These are phyloP conservation scores for Gonocerus acuteangulatus DNA, from an alignment of 2,888 invertebrate species.

Conservation along the genomic window DNA sequence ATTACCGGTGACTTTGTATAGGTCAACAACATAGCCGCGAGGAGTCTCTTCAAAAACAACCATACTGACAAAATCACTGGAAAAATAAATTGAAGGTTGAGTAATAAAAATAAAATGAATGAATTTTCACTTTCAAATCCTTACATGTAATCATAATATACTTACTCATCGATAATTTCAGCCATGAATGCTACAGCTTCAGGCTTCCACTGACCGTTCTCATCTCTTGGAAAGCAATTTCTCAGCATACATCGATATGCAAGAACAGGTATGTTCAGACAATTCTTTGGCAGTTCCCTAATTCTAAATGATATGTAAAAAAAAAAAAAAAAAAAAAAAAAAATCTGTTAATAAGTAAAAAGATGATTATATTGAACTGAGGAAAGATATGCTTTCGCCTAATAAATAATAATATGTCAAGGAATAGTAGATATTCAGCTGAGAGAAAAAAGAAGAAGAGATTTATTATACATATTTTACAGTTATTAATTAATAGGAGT, in stretches of 20 bases:
- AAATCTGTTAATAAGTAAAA: neutral
- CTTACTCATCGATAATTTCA: constrained; percentile 25
- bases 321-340: neutral
- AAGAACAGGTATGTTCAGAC: constrained; percentile 27
- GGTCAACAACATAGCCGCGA: neutral
- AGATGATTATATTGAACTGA: too few relatives aligned
- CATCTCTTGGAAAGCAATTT: constrained; percentile 28
- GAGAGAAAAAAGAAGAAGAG: too few relatives aligned
- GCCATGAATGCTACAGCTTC: constrained; percentile 30
- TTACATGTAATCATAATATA: too few relatives aligned
- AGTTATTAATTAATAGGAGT: too few relatives aligned
- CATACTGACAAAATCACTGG: constrained; percentile 17
- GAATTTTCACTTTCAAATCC: neutral
- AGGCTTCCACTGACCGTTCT: constrained; percentile 29
- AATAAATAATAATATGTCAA: too few relatives aligned
- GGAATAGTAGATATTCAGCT: too few relatives aligned
- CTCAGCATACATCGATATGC: constrained; percentile 35
- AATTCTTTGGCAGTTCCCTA: constrained; percentile 25
- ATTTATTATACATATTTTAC: too few relatives aligned
- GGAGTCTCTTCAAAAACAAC: neutral
- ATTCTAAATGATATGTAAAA: constrained; percentile 27
- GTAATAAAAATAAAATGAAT: neutral
- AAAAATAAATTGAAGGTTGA: neutral
- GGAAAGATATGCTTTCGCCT: too few relatives aligned
- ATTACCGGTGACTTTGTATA: constrained; percentile 22